A percentile compares a stretch with the other conserved stretches of the same genome.
Conservation (phyloP, 92 coral and sea anemone genomes). For the Palythoa caribaeorum region DNA sequence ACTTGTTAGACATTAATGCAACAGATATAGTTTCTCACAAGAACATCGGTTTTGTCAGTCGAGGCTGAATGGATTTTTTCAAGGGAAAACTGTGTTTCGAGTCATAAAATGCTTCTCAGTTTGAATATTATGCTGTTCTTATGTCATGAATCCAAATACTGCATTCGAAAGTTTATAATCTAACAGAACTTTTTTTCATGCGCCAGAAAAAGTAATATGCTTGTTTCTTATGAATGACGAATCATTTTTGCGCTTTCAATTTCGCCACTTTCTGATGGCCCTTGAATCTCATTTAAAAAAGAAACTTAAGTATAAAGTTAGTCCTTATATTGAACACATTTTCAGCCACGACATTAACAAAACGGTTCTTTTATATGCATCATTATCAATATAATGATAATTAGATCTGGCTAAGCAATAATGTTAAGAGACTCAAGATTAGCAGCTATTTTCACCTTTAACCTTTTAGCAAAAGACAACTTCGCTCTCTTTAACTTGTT, state of each 20-base stretch:
- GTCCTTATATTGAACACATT: background rate
- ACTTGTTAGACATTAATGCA: background rate
- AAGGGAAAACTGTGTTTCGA: background rate
- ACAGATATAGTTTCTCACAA: background rate
- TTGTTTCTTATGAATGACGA: background rate
- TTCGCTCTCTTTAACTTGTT: background rate
- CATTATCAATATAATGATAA: background rate
- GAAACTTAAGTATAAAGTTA: background rate
- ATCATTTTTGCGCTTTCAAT: background rate
- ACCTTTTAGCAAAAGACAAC: background rate
- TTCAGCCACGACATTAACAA: background rate
- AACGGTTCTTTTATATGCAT: background rate
- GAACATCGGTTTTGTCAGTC: background rate
- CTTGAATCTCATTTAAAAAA: background rate
- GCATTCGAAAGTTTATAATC: no score
- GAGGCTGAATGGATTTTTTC: background rate
- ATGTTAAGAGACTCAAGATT: background rate
- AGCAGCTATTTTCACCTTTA: background rate
- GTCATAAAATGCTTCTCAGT: no score
- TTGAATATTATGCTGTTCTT: no score
- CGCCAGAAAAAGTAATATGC: background rate
- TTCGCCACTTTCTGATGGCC: no score
- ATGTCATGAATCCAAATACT: no score
- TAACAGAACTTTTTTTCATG: no score
- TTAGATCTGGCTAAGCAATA: background rate